Percentiles rank a stretch among this genome's conserved stretches.
phyloP scores from a whole-genome alignment of 2,797 vertebrate genomes.

The Epinephelus awoara region DNA sequence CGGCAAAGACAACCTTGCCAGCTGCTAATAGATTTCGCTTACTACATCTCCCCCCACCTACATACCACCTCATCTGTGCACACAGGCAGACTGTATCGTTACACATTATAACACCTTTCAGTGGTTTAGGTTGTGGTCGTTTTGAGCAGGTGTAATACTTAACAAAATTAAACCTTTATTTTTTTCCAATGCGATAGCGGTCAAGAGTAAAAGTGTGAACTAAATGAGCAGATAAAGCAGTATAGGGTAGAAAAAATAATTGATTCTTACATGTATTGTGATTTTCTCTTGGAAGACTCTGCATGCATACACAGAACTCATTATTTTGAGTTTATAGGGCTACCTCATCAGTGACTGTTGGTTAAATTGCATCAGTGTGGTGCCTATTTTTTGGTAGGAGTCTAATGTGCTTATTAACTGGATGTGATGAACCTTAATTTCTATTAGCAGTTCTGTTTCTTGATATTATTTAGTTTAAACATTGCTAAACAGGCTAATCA shows the following conservation, averaged over 20 bases:
- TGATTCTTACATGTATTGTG: background rate
- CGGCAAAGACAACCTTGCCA: constrained; percentile 50
- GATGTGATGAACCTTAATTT: background rate
- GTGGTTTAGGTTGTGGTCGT: constrained; percentile 4
- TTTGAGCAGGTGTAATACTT: background rate
- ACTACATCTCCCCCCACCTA: constrained; percentile 34
- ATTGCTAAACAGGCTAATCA: background rate
- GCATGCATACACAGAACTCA: background rate
- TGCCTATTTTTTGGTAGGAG: background rate
- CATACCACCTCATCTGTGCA: constrained; percentile 9
- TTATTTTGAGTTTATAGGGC: no score
- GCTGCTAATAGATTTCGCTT: constrained; percentile 59
- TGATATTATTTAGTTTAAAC: background rate
- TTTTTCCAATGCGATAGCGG: constrained; percentile 32
- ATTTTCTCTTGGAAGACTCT: background rate
- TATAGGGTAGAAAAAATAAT: background rate
- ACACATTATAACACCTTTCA: constrained; percentile 13
- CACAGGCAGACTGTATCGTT: background rate
- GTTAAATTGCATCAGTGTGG: background rate
- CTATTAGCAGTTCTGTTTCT: background rate
- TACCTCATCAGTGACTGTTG: background rate
- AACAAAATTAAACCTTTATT: background rate
- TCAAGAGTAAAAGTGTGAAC: constrained; percentile 37
- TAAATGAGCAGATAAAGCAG: constrained; percentile 31
- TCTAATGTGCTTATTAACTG: background rate